phyloP scores from a whole-genome alignment of 1,140 invertebrate species.

The Asbolus verrucosus region DNA sequence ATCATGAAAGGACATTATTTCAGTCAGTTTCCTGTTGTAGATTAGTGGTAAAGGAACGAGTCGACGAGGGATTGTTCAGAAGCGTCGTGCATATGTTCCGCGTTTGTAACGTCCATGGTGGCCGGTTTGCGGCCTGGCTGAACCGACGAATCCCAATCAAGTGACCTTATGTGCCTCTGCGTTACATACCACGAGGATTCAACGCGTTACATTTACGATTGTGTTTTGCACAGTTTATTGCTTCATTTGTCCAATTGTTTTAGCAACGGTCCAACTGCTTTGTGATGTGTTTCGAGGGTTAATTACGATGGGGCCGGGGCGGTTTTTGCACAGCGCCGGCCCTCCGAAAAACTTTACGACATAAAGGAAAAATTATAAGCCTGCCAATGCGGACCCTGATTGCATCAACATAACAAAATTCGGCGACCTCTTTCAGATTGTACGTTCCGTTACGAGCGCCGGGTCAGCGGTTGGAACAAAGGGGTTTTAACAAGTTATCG shows the following conservation, averaged over 20 bases:
- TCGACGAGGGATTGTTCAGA: constrained; percentile 34
- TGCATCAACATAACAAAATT: no score
- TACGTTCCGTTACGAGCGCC: no score
- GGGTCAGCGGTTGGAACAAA: no score
- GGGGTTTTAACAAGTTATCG: no score
- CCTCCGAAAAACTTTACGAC: neutral
- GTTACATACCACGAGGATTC: constrained; percentile 38
- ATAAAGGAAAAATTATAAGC: constrained; percentile 11
- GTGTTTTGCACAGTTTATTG: constrained; percentile 47
- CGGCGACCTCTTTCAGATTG: no score
- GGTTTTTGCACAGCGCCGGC: neutral
- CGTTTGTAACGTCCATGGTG: constrained; percentile 37
- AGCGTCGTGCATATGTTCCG: constrained; percentile 43
- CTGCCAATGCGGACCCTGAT: constrained; percentile 2
- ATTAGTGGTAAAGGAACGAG: constrained; percentile 39
- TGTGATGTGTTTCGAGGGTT: constrained; percentile 30
- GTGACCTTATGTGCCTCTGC: constrained; percentile 41
- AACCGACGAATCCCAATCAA: constrained; percentile 42
- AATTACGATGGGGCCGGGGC: constrained; percentile 25
- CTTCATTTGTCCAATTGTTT: constrained; percentile 49
- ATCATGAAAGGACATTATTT: constrained; percentile 47
- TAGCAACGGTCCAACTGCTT: constrained; percentile 30
- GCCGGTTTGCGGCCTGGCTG: constrained; percentile 20
- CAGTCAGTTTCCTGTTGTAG: constrained; percentile 47
- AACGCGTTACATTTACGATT: constrained; percentile 47